Percentiles rank a stretch among this genome's conserved stretches.
Evolutionary conservation across 2,113 vertebrate species (phyloP).

Genomic region (Siniperca knerii): DNA sequence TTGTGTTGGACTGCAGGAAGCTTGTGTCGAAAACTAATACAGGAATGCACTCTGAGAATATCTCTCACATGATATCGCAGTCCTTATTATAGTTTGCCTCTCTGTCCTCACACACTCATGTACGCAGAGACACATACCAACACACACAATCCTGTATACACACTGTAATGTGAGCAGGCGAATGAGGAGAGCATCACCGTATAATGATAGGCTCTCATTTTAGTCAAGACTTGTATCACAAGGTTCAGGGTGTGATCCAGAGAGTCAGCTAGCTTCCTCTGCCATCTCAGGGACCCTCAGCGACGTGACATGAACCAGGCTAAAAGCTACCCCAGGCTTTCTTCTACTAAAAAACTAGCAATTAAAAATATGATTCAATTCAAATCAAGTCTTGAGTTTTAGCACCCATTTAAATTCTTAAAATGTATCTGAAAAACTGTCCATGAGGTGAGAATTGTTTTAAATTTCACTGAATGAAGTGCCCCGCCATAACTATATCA

Average conservation of each 20-base stretch:
- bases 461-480: background rate
- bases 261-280: slow-evolving; percentile 19
- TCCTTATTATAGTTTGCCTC: slow-evolving; percentile 58
- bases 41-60: slow-evolving; percentile 44
- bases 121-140: slow-evolving; percentile 13
- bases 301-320: background rate
- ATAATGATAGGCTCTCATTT: slow-evolving; percentile 46
- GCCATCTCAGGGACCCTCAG: background rate
- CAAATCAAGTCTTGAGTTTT: background rate
- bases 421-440: background rate
- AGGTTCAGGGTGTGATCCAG: slow-evolving; percentile 41
- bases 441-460: too few relatives aligned
- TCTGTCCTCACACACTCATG: slow-evolving; percentile 18
- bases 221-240: slow-evolving; percentile 57
- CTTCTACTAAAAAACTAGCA: too few relatives aligned
- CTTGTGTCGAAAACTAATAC: slow-evolving; percentile 14
- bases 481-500: too few relatives aligned
- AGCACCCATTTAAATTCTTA: background rate
- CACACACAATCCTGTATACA: slow-evolving; percentile 15
- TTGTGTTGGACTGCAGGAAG: background rate
- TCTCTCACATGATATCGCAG: slow-evolving; percentile 63
- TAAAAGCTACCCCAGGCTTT: background rate
- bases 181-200: background rate
- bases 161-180: slow-evolving; percentile 54
- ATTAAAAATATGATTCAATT: background rate